Evolutionary conservation across 2,888 invertebrate genomes (phyloP).

Genomic region (Cristatella mucedo): DNA sequence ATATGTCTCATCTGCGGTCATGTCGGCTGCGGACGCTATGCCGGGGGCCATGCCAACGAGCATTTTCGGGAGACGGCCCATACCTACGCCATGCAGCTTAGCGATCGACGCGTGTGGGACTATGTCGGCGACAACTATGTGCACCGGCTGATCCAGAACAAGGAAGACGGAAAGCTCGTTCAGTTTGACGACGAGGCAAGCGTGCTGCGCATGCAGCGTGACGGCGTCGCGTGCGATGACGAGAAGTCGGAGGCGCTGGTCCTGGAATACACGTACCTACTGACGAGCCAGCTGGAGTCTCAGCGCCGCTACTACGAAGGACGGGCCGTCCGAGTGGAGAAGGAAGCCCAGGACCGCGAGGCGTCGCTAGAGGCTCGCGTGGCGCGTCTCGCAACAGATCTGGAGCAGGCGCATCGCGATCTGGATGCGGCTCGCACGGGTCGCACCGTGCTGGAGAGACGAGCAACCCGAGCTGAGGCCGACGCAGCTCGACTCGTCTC

Average conservation of each 20-base stretch:
- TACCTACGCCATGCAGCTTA: slow-evolving; percentile 88
- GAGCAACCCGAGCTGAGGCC: too few relatives aligned
- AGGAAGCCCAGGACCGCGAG: slow-evolving; percentile 19
- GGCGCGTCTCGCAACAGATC: too few relatives aligned
- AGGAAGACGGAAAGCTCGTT: slow-evolving; percentile 87
- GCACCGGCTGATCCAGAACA: slow-evolving; percentile 84
- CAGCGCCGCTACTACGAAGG: slow-evolving; percentile 84
- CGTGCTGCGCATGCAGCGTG: too few relatives aligned
- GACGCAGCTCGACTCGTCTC: too few relatives aligned
- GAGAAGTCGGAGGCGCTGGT: slow-evolving; percentile 88
- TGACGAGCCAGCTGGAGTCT: slow-evolving; percentile 84
- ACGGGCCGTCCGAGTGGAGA: slow-evolving; percentile 43
- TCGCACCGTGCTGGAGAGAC: too few relatives aligned
- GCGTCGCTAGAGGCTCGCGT: too few relatives aligned
- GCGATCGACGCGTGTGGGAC: slow-evolving; percentile 95
- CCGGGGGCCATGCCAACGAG: slow-evolving; percentile 72
- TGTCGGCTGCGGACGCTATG: slow-evolving; percentile 86
- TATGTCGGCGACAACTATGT: slow-evolving; percentile 96
- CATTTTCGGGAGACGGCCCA: slow-evolving; percentile 90
- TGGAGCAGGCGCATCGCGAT: too few relatives aligned
- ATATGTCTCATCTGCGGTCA: slow-evolving; percentile 97
- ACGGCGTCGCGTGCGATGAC: slow-evolving; percentile 37
- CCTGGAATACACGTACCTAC: slow-evolving; percentile 65
- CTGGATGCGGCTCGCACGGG: too few relatives aligned
- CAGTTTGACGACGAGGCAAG: slow-evolving; percentile 34